Percentiles rank a stretch among this genome's conserved stretches.
phyloP scores from a whole-genome alignment of 2,797 vertebrate genomes.

The Bryconaethiops microstoma region DNA sequence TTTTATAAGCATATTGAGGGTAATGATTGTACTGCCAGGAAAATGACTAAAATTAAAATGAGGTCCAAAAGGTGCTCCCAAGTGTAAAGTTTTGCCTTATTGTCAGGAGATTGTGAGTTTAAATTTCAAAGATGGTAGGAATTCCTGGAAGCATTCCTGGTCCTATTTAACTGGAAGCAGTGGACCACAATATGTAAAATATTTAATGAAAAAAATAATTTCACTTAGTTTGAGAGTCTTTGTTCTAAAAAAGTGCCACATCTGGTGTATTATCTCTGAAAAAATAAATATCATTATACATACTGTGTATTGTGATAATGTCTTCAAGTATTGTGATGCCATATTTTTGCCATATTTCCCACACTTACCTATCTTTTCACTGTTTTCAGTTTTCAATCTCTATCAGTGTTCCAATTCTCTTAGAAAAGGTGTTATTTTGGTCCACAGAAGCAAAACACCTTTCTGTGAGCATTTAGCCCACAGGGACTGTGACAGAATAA shows the following conservation, averaged over 20 bases:
- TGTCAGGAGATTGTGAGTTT: not conserved
- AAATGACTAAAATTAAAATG: not conserved
- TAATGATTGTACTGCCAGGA: not conserved
- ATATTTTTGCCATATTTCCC: not conserved
- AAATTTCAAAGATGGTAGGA: not conserved
- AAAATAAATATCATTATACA: not conserved
- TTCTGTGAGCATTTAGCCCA: slow-evolving; percentile 41
- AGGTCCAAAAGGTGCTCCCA: too few species aligned
- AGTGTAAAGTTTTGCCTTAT: not conserved
- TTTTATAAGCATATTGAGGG: not conserved
- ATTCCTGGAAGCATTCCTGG: too few species aligned
- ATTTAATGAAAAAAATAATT: too few species aligned
- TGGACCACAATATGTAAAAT: too few species aligned
- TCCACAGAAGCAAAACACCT: slow-evolving; percentile 32
- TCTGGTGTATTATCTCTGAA: not conserved
- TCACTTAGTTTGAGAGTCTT: too few species aligned
- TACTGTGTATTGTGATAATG: not conserved
- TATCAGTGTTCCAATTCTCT: not conserved
- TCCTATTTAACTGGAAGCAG: too few species aligned
- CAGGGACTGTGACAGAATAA: slow-evolving; percentile 56
- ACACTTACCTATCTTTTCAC: not conserved
- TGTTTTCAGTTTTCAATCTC: too few species aligned
- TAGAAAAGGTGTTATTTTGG: slow-evolving; percentile 20
- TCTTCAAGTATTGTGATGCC: not conserved
- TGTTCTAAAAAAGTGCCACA: not conserved